These are phyloP conservation scores for Miichthys miiuy DNA, from an alignment of 2,797 vertebrate genomes.

Conservation along the genomic window DNA sequence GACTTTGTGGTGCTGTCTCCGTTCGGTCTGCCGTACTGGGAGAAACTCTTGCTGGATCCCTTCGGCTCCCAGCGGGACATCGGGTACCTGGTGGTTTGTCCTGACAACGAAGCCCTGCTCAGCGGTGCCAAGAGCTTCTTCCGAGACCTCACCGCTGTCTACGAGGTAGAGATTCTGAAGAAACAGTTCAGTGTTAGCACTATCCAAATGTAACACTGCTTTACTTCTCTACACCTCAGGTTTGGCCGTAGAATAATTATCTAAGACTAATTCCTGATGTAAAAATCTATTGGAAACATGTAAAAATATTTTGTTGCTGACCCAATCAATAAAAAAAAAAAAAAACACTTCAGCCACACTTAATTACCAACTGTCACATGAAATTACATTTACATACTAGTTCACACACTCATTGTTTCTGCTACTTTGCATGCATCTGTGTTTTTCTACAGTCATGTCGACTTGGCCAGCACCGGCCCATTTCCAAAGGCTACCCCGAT, in stretches of 20 bases:
- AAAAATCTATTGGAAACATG: background rate
- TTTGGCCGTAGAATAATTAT: background rate
- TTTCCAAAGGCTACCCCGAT: constrained; percentile 94
- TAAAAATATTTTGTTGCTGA: background rate
- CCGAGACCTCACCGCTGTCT: constrained; percentile 96
- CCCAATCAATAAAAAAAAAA: background rate
- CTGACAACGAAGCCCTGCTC: constrained; percentile 96
- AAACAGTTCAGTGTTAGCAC: background rate
- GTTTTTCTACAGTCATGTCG: constrained; percentile 90
- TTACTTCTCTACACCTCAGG: background rate
- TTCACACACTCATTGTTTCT: constrained; percentile 8
- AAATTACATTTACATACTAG: background rate
- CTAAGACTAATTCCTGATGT: background rate
- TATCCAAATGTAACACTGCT: background rate
- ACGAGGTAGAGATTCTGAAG: constrained; percentile 87
- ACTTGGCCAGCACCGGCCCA: constrained; percentile 97
- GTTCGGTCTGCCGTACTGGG: constrained; percentile 98
- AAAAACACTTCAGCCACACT: background rate
- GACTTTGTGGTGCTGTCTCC: constrained; percentile 99
- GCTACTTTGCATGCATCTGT: background rate
- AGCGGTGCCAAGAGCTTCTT: constrained; percentile 97
- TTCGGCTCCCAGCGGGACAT: constrained; percentile 97
- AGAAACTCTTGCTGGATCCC: constrained; percentile 97
- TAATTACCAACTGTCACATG: background rate
- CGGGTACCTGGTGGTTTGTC: constrained; percentile 98